Evolutionary conservation across 2,113 vertebrate species (phyloP).

Genomic region (Corythoichthys haematopterus): DNA sequence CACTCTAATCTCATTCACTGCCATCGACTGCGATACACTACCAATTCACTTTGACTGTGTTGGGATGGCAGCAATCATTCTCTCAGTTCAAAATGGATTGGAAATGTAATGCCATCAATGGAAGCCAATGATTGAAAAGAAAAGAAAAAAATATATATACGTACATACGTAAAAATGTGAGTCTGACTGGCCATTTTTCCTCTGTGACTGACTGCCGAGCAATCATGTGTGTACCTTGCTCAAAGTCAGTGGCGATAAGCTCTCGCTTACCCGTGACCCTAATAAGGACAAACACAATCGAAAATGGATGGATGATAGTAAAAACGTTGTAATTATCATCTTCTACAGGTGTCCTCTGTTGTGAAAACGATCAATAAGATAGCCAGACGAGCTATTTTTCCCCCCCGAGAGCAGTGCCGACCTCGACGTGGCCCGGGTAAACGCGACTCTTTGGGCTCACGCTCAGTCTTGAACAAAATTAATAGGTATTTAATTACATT

Average conservation of each 20-base stretch:
- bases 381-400: constrained; percentile 25
- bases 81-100: too few species aligned
- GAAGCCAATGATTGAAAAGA: too few species aligned
- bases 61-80: too few species aligned
- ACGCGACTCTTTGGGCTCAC: constrained; percentile 54
- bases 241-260: background rate
- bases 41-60: too few species aligned
- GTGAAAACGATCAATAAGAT: background rate
- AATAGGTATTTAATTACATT: constrained; percentile 75
- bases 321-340: background rate
- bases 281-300: background rate
- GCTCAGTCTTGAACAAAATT: constrained; percentile 58
- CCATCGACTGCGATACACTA: too few species aligned
- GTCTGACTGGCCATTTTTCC: background rate
- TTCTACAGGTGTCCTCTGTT: background rate
- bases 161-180: background rate
- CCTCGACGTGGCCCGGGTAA: constrained; percentile 43
- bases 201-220: background rate
- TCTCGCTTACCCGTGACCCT: background rate
- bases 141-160: too few species aligned
- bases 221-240: background rate
- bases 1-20: too few species aligned
- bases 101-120: too few species aligned
- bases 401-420: background rate
- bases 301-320: background rate